Evolutionary conservation across 2,797 vertebrate species (phyloP), one percentile per base, ranked within the genome.

Genomic region (Lepus oiostolus): DNA sequence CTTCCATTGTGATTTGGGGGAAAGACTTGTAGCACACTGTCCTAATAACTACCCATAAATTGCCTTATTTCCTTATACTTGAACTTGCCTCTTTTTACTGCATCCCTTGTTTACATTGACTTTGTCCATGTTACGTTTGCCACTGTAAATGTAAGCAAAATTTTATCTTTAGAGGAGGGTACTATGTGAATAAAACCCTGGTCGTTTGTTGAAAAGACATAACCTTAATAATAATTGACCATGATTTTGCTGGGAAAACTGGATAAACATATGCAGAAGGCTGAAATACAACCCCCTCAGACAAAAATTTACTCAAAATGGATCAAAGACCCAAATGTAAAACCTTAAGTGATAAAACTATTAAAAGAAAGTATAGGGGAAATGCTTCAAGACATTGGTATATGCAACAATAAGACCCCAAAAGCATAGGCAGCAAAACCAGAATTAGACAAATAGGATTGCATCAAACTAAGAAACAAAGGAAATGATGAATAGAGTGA

Each of bases 91-190:
- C 68, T 63, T 5, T 70, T 35, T 89, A 35, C n/a, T 76, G 38
- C 17, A 74, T 60, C n/a, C 26, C 75, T 1, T 54, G 0, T 87
- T 62, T 87, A 22, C 22, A 3, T 93, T 84, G 63, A 76, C 14
- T 63, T 86, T 89, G 24, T 63, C 13, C n/a, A 28, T 0, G 0
- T 91, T 84, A 22, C 38, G 81, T 90, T 86, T 81, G 42, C 67
- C 81, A 17, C 67, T 91, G 35, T 68, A 28, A 85, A 11, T 83
- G 47, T 74, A 90, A 72, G 19, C 42, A 62, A 74, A 71, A 8
- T 87, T 90, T 67, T 28, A 71, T 87, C 67, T 74, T 86, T 81
- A 68, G 63, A 54, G 68, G 76, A 89, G n/a, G 47, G 10, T 38
- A 28, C 38, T 67, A 58, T 1, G 2, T 65, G 74, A 87, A 35